These are phyloP conservation scores for Drosophila oshimai DNA, from an alignment of 1,140 invertebrate species.

Conservation along the genomic window DNA sequence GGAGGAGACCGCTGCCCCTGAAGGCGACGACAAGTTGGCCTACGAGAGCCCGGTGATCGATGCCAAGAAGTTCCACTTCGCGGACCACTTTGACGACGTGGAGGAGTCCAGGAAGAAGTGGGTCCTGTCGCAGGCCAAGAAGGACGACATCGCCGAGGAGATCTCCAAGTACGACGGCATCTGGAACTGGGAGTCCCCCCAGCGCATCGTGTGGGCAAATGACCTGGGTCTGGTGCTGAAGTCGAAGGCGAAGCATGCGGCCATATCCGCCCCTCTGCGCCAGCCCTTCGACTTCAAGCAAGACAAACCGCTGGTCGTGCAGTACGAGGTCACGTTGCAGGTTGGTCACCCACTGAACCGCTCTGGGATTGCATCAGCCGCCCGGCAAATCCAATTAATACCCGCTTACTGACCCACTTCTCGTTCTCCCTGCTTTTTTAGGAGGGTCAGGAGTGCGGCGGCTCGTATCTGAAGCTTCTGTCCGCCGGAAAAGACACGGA, in stretches of 20 bases:
- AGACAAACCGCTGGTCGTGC: slow-evolving; percentile 94
- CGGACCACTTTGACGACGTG: slow-evolving; percentile 94
- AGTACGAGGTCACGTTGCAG: slow-evolving; percentile 94
- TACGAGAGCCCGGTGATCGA: slow-evolving; percentile 86
- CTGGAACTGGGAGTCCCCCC: slow-evolving; percentile 90
- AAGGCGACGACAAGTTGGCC: slow-evolving; percentile 56
- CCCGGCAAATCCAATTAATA: slow-evolving; percentile 73
- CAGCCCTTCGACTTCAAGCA: slow-evolving; percentile 92
- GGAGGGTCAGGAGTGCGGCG: slow-evolving; percentile 99
- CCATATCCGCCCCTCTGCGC: slow-evolving; percentile 92
- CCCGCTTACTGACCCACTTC: slow-evolving; percentile 57
- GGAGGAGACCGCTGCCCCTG: slow-evolving; percentile 34
- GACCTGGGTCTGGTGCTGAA: slow-evolving; percentile 96
- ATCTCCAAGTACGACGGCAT: slow-evolving; percentile 98
- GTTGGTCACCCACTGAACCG: slow-evolving; percentile 62
- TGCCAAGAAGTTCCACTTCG: slow-evolving; percentile 88
- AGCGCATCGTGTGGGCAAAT: slow-evolving; percentile 89
- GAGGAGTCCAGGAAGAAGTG: slow-evolving; percentile 90
- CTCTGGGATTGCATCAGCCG: slow-evolving; percentile 62
- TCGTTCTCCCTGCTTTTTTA: slow-evolving; percentile 9
- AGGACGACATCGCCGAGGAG: slow-evolving; percentile 94
- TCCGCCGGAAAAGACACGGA: slow-evolving; percentile 86
- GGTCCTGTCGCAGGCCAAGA: slow-evolving; percentile 95
- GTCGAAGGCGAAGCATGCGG: slow-evolving; percentile 98
- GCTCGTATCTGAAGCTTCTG: slow-evolving; percentile 97